phyloP scores from a whole-genome alignment of 2,797 vertebrate species.

The Aselliscus stoliczkanus region DNA sequence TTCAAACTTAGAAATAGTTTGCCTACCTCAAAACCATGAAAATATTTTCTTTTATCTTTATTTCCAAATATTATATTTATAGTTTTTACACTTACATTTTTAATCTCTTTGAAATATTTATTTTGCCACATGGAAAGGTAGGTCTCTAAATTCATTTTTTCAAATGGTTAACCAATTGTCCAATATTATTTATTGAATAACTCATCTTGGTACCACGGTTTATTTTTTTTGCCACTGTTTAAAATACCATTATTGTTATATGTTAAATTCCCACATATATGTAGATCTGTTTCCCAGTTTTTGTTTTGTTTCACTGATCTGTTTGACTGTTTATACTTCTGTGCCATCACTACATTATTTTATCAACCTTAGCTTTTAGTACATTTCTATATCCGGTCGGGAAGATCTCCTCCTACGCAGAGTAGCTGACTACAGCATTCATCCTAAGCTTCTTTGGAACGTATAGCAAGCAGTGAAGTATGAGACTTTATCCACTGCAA shows the following conservation, averaged over 20 bases:
- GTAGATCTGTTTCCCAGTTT: neutral
- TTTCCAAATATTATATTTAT: neutral
- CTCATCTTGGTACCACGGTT: neutral
- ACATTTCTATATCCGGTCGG: neutral
- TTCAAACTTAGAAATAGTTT: slow-evolving; percentile 20
- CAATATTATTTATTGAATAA: neutral
- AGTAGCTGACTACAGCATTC: neutral
- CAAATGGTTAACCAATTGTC: neutral
- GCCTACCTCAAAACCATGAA: neutral
- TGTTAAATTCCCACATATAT: neutral
- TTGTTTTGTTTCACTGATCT: neutral
- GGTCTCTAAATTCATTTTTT: neutral
- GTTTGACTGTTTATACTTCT: neutral
- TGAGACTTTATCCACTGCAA: neutral
- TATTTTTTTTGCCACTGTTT: neutral
- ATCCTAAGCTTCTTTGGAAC: neutral
- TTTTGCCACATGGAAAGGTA: neutral
- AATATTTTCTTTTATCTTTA: neutral
- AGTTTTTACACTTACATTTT: neutral
- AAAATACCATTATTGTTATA: neutral
- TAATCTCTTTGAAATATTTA: neutral
- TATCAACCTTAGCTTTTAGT: neutral
- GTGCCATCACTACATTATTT: neutral
- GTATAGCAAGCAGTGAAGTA: neutral
- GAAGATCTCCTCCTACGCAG: neutral